Percentiles rank a stretch among this genome's conserved stretches.
Evolutionary conservation across 2,888 invertebrate species (phyloP).

Genomic region (Aleiodes alternator): DNA sequence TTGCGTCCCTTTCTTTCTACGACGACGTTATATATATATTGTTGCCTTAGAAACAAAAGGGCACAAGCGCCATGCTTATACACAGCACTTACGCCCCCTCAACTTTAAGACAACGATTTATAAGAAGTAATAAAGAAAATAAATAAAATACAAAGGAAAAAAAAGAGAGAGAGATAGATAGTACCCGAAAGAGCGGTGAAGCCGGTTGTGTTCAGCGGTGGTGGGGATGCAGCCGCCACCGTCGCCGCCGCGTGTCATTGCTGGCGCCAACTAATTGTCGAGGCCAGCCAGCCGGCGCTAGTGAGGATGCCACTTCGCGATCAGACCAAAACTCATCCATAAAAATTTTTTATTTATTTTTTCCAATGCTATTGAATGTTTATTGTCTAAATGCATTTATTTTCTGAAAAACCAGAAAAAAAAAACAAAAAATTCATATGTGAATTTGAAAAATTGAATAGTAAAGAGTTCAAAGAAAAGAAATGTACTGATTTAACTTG

Average conservation of each 20-base stretch:
- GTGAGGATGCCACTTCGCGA: conserved; percentile 50
- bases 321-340: conserved; percentile 43
- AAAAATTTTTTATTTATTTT: conserved; percentile 12
- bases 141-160: conserved; percentile 12
- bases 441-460: not conserved
- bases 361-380: conserved; percentile 15
- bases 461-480: too few species aligned
- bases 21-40: too few species aligned
- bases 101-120: too few species aligned
- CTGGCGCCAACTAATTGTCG: conserved; percentile 74
- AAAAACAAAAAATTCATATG: too few species aligned
- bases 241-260: conserved; percentile 73
- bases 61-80: too few species aligned
- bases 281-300: conserved; percentile 69
- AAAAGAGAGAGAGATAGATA: conserved; percentile 7
- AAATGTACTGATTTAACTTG: too few species aligned
- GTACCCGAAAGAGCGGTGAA: conserved; percentile 37
- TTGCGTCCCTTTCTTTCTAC: too few species aligned
- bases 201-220: conserved; percentile 39
- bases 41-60: too few species aligned
- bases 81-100: too few species aligned
- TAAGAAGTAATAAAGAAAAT: conserved; percentile 41
- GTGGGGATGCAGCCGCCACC: conserved; percentile 52
- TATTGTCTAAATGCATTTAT: conserved; percentile 25
- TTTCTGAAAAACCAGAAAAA: conserved; percentile 5